Base-by-base conservation (phyloP, 2,888 invertebrate genomes). In the Lacanobia wlatinum region DNA sequence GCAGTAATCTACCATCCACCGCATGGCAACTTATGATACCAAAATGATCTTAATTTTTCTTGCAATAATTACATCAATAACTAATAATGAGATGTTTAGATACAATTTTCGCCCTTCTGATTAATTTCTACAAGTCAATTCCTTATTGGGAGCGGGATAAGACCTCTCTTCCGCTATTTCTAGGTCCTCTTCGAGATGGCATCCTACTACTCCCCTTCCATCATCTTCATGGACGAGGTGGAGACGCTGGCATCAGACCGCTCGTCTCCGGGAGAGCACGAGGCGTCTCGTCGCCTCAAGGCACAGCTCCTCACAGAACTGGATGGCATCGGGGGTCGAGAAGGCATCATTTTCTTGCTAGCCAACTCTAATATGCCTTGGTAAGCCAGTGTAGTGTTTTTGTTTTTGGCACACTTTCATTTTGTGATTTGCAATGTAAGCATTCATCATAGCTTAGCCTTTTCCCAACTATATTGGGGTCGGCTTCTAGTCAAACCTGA, bases 301-400 rank as follows among this genome's bases (percentile, higher is more conserved):
- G 98, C 99, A 63, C 99, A 99, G 92, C 96, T 99, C 28, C 96
- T 99, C 14, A 97, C 98, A 1, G 98, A 99, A 90, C 96, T 99
- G 86, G 99, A 99, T 90, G 99, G 99, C 3, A 95, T 97, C 67
- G 94, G 97, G 5, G 96, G 96, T 8, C 93, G 97, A 18, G 96
- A 97, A 43, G 97, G 97, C n/a, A 95, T 96, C 71, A 97, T 98
- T 75, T 98, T 98, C 91, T 95, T 98, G 60, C 96, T 99, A 64
- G 99, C 98, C 21, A 98, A 98, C 75, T 98, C 99, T 1, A 99
- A 99, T 93, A 96, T 98, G 86, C 99, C 99, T 1, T 99, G 99
- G 99, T 98, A 91, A 87, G 87, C n/a, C 14, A n/a, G 38, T n/a
- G 1, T 28, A 18, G 34, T 18, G 14, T 0, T 12, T 6, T 23